phyloP scores from a whole-genome alignment of 2,797 vertebrate genomes.

The Hyperoplus lanceolatus region DNA sequence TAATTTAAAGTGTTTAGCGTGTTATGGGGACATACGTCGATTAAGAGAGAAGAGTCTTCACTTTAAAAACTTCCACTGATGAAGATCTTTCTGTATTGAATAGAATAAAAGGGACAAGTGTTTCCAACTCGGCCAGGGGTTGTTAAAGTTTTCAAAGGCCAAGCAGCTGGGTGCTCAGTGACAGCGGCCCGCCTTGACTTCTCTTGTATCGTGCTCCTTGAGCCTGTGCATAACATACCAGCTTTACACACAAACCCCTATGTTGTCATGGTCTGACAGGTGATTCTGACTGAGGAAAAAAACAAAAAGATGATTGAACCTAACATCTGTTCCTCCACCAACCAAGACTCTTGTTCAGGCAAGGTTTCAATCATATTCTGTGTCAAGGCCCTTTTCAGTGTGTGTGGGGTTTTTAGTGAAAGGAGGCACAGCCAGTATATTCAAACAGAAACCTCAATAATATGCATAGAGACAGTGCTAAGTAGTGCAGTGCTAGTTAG shows the following conservation, averaged over 20 bases:
- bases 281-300: conserved; percentile 63
- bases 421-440: conserved; percentile 23
- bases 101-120: conserved; percentile 6
- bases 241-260: conserved; percentile 60
- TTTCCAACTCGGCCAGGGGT: conserved; percentile 25
- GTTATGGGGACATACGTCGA: not conserved
- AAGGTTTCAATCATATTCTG: conserved; percentile 50
- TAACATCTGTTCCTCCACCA: conserved; percentile 75
- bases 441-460: conserved; percentile 20
- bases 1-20: not conserved
- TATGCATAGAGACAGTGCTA: conserved; percentile 10
- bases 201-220: conserved; percentile 56
- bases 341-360: conserved; percentile 30
- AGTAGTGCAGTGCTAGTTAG: conserved; percentile 16
- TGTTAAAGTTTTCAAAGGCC: conserved; percentile 42
- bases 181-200: conserved; percentile 68
- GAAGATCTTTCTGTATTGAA: not conserved
- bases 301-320: conserved; percentile 62
- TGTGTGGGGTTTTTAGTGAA: conserved; percentile 27
- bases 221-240: conserved; percentile 48
- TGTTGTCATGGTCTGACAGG: conserved; percentile 78
- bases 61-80: too few relatives aligned
- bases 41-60: not conserved
- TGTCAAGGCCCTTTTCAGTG: conserved; percentile 33
- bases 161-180: conserved; percentile 74